These are phyloP conservation scores for Pipistrellus kuhlii DNA, from an alignment of 2,797 vertebrate species.

Conservation along the genomic window DNA sequence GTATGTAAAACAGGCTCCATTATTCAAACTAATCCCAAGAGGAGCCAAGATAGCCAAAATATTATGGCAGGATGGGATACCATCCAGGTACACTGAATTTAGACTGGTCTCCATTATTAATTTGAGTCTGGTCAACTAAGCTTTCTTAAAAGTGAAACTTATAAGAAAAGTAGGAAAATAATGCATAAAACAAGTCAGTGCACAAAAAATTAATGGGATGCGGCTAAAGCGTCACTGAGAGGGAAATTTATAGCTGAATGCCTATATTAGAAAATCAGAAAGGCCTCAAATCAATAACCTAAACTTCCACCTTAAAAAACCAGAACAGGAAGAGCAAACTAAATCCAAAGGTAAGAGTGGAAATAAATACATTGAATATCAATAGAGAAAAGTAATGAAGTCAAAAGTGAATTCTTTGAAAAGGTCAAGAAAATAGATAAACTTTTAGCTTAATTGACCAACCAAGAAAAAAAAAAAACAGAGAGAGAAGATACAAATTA, in stretches of 20 bases:
- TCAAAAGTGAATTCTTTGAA: neutral
- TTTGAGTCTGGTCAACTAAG: neutral
- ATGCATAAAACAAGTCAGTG: neutral
- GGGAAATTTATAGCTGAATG: neutral
- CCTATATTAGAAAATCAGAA: neutral
- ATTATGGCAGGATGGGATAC: neutral
- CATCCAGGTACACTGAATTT: neutral
- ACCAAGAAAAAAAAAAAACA: neutral
- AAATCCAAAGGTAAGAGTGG: neutral
- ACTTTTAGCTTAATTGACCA: neutral
- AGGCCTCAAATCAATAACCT: neutral
- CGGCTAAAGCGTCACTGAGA: neutral
- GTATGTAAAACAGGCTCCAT: neutral
- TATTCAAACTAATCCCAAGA: neutral
- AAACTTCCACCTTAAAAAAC: neutral
- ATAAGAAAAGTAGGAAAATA: neutral
- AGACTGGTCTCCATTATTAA: neutral
- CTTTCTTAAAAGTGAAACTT: neutral
- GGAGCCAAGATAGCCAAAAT: neutral
- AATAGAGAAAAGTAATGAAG: neutral
- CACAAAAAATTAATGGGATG: neutral
- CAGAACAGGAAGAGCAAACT: neutral
- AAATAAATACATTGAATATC: constrained; percentile 8
- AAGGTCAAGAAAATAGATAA: constrained; percentile 11
- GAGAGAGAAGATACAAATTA: neutral